Evolutionary conservation across 2,113 vertebrate genomes (phyloP), one percentile per base, ranked within the genome.

Genomic region (Rutilus rutilus): DNA sequence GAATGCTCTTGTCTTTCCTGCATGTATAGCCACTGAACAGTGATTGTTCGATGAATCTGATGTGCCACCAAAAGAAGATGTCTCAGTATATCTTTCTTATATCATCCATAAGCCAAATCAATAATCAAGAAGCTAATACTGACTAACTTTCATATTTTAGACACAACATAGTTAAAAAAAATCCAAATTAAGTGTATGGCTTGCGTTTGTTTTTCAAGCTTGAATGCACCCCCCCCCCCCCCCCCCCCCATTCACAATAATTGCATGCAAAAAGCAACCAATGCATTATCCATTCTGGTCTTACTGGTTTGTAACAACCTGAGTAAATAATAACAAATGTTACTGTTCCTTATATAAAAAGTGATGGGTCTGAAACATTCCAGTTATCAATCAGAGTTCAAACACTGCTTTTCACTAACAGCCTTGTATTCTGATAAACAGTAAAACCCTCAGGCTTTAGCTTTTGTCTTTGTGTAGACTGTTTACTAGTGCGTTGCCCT

Each of bases 391-490:
- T 17, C 60, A 25, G 23, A 62, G n/a, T 50, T 78, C 76, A 27
- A 71, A 71, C 27, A 39, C 67, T 39, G 47, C 54, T 85, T 47
- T 39, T 54, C 4, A 59, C 45, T 57, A 76, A 85, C n/a, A 62
- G 21, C 36, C 45, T n/a, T n/a, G 54, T 19, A 42, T 73, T 88
- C n/a, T 71, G 67, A 42, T 42, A 42, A 71, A 71, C 10, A 10
- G 4, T 39, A 39, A 71, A 71, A 71, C 33, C 69, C 69, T 73
- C 21, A 23, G 69, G 15, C 52, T 30, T 82, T 50, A 57, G 54
- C 42, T 83, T 75, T 84, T 84, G 69, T 39, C 77, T 30, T 85
- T 47, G 71, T 88, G 59, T 54, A 77, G 85, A 86, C 47, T 33
- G 33, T 81, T 84, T 69, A 86, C 84, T 45, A 71, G 45, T 52